These are phyloP conservation scores for Steinernema carpocapsae DNA, from an alignment of 2,888 invertebrate genomes.

Conservation along the genomic window DNA sequence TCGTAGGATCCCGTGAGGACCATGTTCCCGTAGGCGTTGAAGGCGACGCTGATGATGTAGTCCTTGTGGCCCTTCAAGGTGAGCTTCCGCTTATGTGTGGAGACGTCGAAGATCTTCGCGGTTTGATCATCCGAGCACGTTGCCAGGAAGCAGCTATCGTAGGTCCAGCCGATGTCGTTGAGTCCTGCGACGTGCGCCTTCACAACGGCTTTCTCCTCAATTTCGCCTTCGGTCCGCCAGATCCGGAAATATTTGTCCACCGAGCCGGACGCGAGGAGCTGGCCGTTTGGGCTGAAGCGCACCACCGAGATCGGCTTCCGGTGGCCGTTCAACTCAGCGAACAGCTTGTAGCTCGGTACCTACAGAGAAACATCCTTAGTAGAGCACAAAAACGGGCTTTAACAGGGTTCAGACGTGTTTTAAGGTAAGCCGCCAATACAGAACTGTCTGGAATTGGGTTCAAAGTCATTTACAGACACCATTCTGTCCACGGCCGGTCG, in stretches of 20 bases:
- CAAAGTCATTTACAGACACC: too few relatives aligned
- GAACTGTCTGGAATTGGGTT: too few relatives aligned
- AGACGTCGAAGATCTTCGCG: conserved; percentile 74
- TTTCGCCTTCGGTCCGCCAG: conserved; percentile 72
- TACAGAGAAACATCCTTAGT: too few relatives aligned
- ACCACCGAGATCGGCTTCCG: conserved; percentile 94
- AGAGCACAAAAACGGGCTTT: too few relatives aligned
- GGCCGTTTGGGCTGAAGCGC: conserved; percentile 65
- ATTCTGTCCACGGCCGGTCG: too few relatives aligned
- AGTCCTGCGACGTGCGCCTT: conserved; percentile 88
- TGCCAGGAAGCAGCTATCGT: conserved; percentile 88
- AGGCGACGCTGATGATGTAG: conserved; percentile 99
- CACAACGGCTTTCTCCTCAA: conserved; percentile 86
- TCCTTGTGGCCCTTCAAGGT: conserved; percentile 98
- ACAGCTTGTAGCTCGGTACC: neutral
- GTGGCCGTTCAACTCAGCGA: conserved; percentile 76
- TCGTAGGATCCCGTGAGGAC: conserved; percentile 99
- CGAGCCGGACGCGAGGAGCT: conserved; percentile 58
- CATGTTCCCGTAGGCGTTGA: conserved; percentile 98
- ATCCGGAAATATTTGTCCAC: conserved; percentile 65
- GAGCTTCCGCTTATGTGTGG: conserved; percentile 83
- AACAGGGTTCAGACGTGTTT: too few relatives aligned
- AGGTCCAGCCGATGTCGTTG: conserved; percentile 98
- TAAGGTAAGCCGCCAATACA: too few relatives aligned
- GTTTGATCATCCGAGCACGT: conserved; percentile 95